phyloP scores from a whole-genome alignment of 2,888 invertebrate genomes.

The Alsophila aescularia region DNA sequence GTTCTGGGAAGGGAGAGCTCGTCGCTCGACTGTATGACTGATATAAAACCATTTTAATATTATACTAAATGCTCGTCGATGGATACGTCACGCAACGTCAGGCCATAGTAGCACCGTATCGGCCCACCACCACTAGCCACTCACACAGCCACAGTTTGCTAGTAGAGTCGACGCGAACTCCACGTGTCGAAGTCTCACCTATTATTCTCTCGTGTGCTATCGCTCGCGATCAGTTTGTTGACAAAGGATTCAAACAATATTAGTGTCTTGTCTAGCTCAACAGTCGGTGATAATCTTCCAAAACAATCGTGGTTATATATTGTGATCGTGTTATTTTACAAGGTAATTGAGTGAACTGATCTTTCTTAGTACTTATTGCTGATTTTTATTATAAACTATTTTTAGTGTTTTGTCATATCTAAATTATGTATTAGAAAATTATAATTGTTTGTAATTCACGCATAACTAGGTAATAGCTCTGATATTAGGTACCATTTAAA shows the following conservation, averaged over 20 bases:
- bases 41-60: conserved; percentile 16
- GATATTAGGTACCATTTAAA: no score
- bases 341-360: conserved; percentile 42
- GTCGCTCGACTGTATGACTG: conserved; percentile 13
- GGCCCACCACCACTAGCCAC: conserved; percentile 45
- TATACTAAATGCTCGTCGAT: conserved; percentile 15
- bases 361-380: neutral
- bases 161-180: conserved; percentile 58
- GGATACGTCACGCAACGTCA: conserved; percentile 66
- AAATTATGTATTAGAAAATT: no score
- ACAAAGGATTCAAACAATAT: conserved; percentile 36
- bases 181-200: conserved; percentile 59
- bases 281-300: conserved; percentile 38
- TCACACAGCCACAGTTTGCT: conserved; percentile 52
- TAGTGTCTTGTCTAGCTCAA: conserved; percentile 47
- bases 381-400: conserved; percentile 1
- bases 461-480: no score
- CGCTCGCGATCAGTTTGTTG: conserved; percentile 47
- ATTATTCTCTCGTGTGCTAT: conserved; percentile 51
- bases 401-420: neutral
- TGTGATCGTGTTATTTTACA: conserved; percentile 29
- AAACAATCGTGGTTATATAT: conserved; percentile 26
- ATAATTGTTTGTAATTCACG: no score
- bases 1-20: conserved; percentile 30
- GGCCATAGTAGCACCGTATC: conserved; percentile 43